These are phyloP conservation scores for Leuciscus waleckii DNA, from an alignment of 2,797 vertebrate species.

Conservation along the genomic window DNA sequence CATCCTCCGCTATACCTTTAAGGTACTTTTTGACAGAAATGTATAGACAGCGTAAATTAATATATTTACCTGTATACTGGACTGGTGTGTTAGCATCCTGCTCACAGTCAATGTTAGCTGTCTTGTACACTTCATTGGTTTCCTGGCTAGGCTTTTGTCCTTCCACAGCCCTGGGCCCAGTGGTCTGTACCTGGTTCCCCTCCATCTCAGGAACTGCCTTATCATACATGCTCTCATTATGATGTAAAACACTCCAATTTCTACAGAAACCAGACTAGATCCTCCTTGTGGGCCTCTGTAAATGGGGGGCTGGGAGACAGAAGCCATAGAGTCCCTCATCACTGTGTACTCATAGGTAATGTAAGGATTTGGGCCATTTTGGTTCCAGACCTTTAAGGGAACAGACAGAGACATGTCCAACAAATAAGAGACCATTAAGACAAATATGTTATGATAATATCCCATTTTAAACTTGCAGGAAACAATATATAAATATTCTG, in stretches of 20 bases:
- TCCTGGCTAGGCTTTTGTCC: slow-evolving; percentile 81
- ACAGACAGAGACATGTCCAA: slow-evolving; percentile 28
- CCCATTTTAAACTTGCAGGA: background rate
- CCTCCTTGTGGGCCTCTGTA: slow-evolving; percentile 84
- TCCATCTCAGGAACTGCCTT: slow-evolving; percentile 71
- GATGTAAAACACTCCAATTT: slow-evolving; percentile 65
- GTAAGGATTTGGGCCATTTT: slow-evolving; percentile 93
- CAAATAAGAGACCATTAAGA: background rate
- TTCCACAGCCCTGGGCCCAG: slow-evolving; percentile 69
- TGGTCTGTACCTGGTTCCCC: slow-evolving; percentile 70
- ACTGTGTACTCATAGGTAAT: slow-evolving; percentile 97
- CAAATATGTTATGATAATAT: slow-evolving; percentile 1
- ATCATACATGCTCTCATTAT: slow-evolving; percentile 81
- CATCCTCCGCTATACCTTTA: too few species aligned
- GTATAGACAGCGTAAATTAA: background rate
- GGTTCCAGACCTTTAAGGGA: slow-evolving; percentile 90
- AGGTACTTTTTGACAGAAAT: background rate
- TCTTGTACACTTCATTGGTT: slow-evolving; percentile 93
- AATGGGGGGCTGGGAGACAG: slow-evolving; percentile 80
- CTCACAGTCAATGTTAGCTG: slow-evolving; percentile 82
- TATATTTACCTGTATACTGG: slow-evolving; percentile 78
- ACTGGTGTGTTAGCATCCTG: slow-evolving; percentile 75
- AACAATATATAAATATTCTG: background rate
- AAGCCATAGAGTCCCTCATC: slow-evolving; percentile 83
- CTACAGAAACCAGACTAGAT: slow-evolving; percentile 72